Evolutionary conservation across 2,888 invertebrate species (phyloP).

Genomic region (Metellina segmentata): DNA sequence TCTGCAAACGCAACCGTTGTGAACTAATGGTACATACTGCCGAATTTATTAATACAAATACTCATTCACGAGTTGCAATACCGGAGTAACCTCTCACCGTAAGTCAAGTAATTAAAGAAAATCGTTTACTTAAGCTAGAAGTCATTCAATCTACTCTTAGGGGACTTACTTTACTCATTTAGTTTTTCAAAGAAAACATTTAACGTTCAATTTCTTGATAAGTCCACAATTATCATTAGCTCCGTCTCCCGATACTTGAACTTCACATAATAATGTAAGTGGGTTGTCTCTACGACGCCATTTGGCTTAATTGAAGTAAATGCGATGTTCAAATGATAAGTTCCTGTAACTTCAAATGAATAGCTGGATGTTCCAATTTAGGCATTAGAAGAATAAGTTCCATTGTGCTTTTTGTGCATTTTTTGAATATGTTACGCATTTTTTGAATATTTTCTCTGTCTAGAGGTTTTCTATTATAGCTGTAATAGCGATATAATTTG

Average conservation of each 20-base stretch:
- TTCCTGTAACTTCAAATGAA: not conserved
- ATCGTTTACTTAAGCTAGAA: not conserved
- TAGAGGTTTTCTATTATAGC: too few species aligned
- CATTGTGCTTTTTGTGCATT: too few species aligned
- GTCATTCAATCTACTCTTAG: slow-evolving; percentile 4
- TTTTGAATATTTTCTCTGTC: too few species aligned
- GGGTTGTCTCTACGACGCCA: not conserved
- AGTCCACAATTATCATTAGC: slow-evolving; percentile 7
- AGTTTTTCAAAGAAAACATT: not conserved
- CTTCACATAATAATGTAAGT: not conserved
- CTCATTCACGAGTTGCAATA: slow-evolving; percentile 8
- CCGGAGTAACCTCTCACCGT: slow-evolving; percentile 9
- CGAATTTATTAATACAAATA: slow-evolving; percentile 55
- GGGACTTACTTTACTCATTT: not conserved
- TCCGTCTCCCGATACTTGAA: not conserved
- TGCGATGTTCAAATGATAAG: not conserved
- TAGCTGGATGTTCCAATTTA: too few species aligned
- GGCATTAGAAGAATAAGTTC: too few species aligned
- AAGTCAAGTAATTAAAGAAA: slow-evolving; percentile 27
- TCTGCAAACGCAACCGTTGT: slow-evolving; percentile 16
- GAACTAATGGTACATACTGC: not conserved
- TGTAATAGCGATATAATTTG: too few species aligned
- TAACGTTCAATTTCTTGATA: not conserved
- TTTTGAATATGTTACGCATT: too few species aligned
- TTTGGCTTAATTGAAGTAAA: slow-evolving; percentile 20